Percentiles rank a stretch among this genome's conserved stretches.
Evolutionary conservation across 2,888 invertebrate species (phyloP).

Genomic region (Rhopalosiphum nymphaeae): DNA sequence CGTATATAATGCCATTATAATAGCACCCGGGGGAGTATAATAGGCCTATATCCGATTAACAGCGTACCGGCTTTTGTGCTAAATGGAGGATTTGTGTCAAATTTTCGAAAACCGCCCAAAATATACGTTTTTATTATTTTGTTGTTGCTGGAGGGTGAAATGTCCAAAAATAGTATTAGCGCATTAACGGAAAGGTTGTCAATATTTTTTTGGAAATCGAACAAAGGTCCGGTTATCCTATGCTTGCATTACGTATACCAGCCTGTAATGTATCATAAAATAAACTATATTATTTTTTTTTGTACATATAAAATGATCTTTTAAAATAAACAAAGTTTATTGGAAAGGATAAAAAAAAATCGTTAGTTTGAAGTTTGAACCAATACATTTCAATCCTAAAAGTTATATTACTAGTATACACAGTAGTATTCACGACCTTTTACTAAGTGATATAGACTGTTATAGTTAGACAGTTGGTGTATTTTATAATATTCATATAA

Average conservation of each 20-base stretch:
- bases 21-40: slow-evolving; percentile 65
- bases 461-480: background rate
- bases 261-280: background rate
- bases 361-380: background rate
- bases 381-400: background rate
- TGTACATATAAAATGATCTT: background rate
- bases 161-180: slow-evolving; percentile 59
- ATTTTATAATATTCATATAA: background rate
- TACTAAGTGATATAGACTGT: background rate
- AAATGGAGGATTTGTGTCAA: slow-evolving; percentile 64
- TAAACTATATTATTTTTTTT: background rate
- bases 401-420: background rate
- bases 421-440: background rate
- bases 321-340: slow-evolving; percentile 18
- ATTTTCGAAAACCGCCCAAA: slow-evolving; percentile 63
- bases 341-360: background rate
- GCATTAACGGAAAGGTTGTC: slow-evolving; percentile 27
- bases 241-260: background rate
- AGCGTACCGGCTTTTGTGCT: slow-evolving; percentile 54
- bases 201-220: slow-evolving; percentile 53
- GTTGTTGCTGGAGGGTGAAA: slow-evolving; percentile 43
- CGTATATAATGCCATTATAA: slow-evolving; percentile 63
- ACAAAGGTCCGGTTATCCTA: slow-evolving; percentile 43
- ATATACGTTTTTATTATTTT: slow-evolving; percentile 62
- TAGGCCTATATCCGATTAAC: slow-evolving; percentile 63